phyloP scores from a whole-genome alignment of 2,888 invertebrate species.

The Parthenolecanium corni region DNA sequence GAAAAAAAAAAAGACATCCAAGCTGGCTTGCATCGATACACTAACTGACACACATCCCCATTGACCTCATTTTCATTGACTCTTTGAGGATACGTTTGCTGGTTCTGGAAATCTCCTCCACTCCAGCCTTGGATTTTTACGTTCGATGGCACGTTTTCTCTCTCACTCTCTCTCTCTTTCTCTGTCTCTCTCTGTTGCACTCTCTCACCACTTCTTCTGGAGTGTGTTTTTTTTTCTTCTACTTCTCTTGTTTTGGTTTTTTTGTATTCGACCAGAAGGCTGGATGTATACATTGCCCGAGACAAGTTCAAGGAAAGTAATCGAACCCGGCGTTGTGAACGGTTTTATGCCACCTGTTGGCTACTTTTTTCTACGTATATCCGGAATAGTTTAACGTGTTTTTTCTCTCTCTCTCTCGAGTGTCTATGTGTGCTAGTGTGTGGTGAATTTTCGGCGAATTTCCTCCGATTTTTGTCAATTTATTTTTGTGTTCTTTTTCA shows the following conservation, averaged over 20 bases:
- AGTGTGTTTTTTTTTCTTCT: too few relatives aligned
- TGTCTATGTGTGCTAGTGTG: too few relatives aligned
- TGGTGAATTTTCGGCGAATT: too few relatives aligned
- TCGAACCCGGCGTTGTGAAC: constrained; percentile 19
- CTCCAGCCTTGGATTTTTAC: too few relatives aligned
- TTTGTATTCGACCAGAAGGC: too few relatives aligned
- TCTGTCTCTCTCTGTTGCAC: neutral
- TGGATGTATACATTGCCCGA: neutral
- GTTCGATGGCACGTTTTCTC: too few relatives aligned
- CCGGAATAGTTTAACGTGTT: constrained; percentile 9
- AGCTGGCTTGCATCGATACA: too few relatives aligned
- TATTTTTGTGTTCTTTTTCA: too few relatives aligned
- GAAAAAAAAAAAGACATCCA: neutral
- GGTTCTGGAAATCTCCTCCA: constrained; percentile 8
- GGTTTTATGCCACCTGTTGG: constrained; percentile 17
- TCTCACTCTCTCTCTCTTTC: neutral
- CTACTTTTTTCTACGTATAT: constrained; percentile 8
- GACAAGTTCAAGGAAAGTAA: constrained; percentile 27
- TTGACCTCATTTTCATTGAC: constrained; percentile 23
- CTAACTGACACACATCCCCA: constrained; percentile 23
- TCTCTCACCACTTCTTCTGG: neutral
- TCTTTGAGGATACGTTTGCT: constrained; percentile 2
- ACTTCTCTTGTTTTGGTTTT: too few relatives aligned
- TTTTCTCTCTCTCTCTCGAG: neutral
- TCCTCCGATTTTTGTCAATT: too few relatives aligned